Evolutionary conservation across 2,113 vertebrate species (phyloP), one percentile per base, ranked within the genome.

Genomic region (Nansenia antarctica): DNA sequence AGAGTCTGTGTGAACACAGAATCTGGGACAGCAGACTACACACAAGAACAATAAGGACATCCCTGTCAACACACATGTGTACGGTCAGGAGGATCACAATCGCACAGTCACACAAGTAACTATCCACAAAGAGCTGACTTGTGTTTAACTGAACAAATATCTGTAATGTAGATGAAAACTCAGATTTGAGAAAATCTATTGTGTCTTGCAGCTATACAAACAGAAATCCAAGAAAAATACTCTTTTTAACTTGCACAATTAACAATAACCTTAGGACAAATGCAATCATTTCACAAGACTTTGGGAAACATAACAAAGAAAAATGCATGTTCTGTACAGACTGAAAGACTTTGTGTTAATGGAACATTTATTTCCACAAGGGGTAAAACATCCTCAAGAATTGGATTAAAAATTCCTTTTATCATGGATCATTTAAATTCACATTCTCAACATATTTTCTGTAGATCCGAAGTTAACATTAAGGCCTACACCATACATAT

Each of bases 21-120:
- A 31, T 82, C 65, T 83, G 66, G 81, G 82, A 80, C 76, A 47
- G 76, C 61, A 52, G 53, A 31, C 39, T 6, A 24, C 57, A 87
- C 49, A 60, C 55, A 74, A 60, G 71, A 69, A 63, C 31, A 60
- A 74, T 78, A 80, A 84, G 79, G 57, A 60, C 62, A 35, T 20
- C 29, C 32, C 60, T 34, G 55, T 42, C 8, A 37, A 62, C 63
- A 77, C 58, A 60, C 34, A 39, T 69, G 70, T 71, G 72, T 68
- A 70, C 59, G 62, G 75, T 76, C 39, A 53, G 70, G 73, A 34
- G 53, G 76, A 82, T 20, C 52, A 73, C 72, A 58, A 18, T 32
- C n/a, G n/a, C 32, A 63, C 54, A 71, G 59, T 58, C 49, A 76
- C n/a, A 18, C 39, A 65, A 1, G 18, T 62, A 27, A 11, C 9